Base-by-base conservation (phyloP, 2,888 invertebrate species). In the Ormyrus nitidulus region DNA sequence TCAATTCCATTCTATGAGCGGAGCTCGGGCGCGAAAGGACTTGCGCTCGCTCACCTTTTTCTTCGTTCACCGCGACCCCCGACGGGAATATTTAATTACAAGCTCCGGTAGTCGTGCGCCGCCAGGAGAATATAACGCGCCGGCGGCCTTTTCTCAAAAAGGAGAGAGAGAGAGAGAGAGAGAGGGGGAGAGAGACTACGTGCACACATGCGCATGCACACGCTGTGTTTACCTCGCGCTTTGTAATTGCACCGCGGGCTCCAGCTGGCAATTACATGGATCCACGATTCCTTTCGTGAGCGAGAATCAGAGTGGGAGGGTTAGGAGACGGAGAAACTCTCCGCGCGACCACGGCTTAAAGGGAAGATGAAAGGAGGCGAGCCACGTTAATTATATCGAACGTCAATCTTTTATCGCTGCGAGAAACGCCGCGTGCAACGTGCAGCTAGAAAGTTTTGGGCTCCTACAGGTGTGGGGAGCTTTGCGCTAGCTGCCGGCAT, bases 11-110 rank as follows among this genome's bases (percentile, higher is more conserved):
- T 68, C 62, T 64, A 44, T 58, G 64, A 51, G 46, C 49, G 53
- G 19, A 4, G 59, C 34, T 11, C 7, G 13, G n/a, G 34, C 46
- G 9, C 46, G 58, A n/a, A 19, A 34, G 19, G 54, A 65, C 4
- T 51, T 4, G 49, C 61, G 46, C 1, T 11, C 13, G 9, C 6
- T 58, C 65, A 48, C 48, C 64, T 48, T 66, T 61, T 48, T 62
- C 59, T 54, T 69, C 46, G n/a, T 6, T 0, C 10, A 6, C 10
- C 11, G 6, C 61, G 76, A 75, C 78, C 78, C 71, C 72, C 66
- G 78, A 82, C 77, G 83, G 80, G 81, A 81, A 83, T 84, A 84
- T 85, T 85, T 85, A 85, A 85, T 85, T 84, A 83, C 83, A 84
- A 81, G 82, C 83, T 82, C 82, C 79, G 79, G 84, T 84, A 82